Percentiles rank a stretch among this genome's conserved stretches.
phyloP scores from a whole-genome alignment of 2,113 vertebrate genomes.

The Camelus dromedarius region DNA sequence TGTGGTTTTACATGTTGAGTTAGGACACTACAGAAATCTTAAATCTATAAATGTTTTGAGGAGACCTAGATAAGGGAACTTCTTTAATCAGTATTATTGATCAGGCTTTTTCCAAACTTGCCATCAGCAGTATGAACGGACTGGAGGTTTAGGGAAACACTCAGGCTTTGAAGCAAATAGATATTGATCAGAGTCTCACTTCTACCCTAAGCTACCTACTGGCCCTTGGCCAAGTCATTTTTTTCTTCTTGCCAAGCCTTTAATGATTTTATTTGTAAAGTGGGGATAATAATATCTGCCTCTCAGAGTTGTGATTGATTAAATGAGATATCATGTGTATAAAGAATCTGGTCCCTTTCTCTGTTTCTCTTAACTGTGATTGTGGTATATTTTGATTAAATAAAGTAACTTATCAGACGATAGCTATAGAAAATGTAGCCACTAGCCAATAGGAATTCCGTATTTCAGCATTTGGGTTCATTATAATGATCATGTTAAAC shows the following conservation, averaged over 20 bases:
- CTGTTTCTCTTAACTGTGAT: neutral
- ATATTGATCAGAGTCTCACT: neutral
- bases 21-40: neutral
- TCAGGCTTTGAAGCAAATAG: neutral
- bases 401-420: neutral
- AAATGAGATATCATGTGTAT: neutral
- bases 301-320: neutral
- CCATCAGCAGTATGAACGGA: neutral
- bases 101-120: neutral
- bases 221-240: neutral
- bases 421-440: neutral
- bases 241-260: neutral
- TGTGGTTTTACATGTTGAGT: neutral
- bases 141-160: neutral
- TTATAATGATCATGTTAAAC: neutral
- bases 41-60: neutral
- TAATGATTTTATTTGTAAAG: conserved; percentile 4
- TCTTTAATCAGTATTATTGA: neutral
- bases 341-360: conserved; percentile 12
- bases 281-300: neutral
- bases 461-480: neutral
- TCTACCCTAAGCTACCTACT: neutral
- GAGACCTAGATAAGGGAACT: neutral
- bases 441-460: neutral
- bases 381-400: conserved; percentile 38